phyloP scores from a whole-genome alignment of 2,888 invertebrate species.

The Melolontha melolontha region DNA sequence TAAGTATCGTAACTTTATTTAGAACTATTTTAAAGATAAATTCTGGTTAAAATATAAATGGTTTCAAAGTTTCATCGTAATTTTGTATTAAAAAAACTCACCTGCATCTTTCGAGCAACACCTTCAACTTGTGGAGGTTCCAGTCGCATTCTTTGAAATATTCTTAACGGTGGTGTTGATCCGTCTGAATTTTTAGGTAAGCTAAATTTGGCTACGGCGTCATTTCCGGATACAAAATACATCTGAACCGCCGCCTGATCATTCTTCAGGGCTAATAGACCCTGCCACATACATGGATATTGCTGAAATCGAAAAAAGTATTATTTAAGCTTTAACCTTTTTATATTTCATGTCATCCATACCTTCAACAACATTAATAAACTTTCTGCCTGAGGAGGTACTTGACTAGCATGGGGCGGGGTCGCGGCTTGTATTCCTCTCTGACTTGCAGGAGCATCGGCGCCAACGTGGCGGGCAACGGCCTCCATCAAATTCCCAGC shows the following conservation, averaged over 20 bases:
- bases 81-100: slow-evolving; percentile 62
- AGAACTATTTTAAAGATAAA: too few species aligned
- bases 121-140: slow-evolving; percentile 97
- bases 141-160: slow-evolving; percentile 97
- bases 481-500: slow-evolving; percentile 64
- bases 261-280: slow-evolving; percentile 93
- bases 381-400: slow-evolving; percentile 86
- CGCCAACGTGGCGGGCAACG: slow-evolving; percentile 64
- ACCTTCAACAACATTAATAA: slow-evolving; percentile 82
- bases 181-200: slow-evolving; percentile 88
- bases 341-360: slow-evolving; percentile 51
- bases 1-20: too few species aligned
- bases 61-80: too few species aligned
- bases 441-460: slow-evolving; percentile 68
- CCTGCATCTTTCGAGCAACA: slow-evolving; percentile 96
- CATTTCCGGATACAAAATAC: slow-evolving; percentile 97
- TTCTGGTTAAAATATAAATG: too few species aligned
- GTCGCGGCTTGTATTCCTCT: slow-evolving; percentile 69
- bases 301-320: slow-evolving; percentile 71
- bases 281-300: slow-evolving; percentile 98
- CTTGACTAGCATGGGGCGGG: slow-evolving; percentile 82
- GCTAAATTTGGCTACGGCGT: slow-evolving; percentile 87
- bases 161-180: slow-evolving; percentile 86
- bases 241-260: slow-evolving; percentile 98
- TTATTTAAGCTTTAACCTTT: not conserved